These are phyloP conservation scores for Pycnonotus jocosus DNA, from an alignment of 2,113 vertebrate genomes.

Conservation along the genomic window DNA sequence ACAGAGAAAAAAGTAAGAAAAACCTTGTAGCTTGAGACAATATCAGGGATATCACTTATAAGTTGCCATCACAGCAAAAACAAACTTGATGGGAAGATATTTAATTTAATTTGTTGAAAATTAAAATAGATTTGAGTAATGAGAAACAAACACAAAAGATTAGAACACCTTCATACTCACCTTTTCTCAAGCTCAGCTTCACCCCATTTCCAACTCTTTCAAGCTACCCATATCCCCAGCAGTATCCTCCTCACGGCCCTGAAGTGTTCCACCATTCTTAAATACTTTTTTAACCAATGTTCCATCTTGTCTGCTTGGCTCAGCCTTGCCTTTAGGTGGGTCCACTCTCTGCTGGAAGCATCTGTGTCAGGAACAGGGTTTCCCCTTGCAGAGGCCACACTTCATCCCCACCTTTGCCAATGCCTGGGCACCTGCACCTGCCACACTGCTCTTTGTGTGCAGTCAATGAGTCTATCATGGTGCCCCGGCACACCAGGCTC, in stretches of 20 bases:
- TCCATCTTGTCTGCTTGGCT: background rate
- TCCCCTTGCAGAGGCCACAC: background rate
- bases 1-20: background rate
- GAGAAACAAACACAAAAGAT: background rate
- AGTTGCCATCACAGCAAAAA: background rate
- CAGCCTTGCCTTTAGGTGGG: background rate
- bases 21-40: background rate
- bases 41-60: background rate
- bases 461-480: accelerated
- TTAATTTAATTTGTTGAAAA: background rate
- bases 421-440: background rate
- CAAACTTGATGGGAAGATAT: background rate
- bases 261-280: accelerated
- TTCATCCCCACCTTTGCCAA: background rate
- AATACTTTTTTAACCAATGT: accelerated
- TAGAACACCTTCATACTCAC: accelerated
- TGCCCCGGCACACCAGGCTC: accelerated
- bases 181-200: background rate
- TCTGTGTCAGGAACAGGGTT: background rate
- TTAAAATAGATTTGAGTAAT: background rate
- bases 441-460: background rate
- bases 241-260: background rate
- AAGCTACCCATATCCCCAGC: background rate
- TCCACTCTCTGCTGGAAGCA: background rate
- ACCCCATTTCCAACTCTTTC: background rate